Conservation (phyloP, 2,888 invertebrate species). For the Melinaea marsaeus region DNA sequence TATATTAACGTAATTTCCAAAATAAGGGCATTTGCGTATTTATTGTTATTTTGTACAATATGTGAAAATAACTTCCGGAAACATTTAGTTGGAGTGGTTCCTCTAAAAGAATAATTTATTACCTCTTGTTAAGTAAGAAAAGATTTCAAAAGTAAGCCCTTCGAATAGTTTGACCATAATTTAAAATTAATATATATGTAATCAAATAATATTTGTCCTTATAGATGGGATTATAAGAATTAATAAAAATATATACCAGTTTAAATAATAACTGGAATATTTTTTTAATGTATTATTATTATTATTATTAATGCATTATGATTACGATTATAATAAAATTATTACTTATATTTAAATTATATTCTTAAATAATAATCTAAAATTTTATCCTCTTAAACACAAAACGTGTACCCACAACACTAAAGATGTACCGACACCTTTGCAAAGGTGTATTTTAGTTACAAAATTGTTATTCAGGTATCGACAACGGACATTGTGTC, state of each 20-base stretch:
- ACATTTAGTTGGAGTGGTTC: conserved; percentile 11
- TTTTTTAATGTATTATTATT: no score
- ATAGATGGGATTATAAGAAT: no score
- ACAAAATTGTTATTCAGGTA: conserved; percentile 28
- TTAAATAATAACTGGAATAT: no score
- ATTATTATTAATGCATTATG: no score
- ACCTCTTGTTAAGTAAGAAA: conserved; percentile 17
- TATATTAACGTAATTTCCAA: not conserved
- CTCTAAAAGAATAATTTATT: conserved; percentile 21
- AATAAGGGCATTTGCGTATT: not conserved
- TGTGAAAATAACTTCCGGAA: conserved; percentile 8
- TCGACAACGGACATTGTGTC: conserved; percentile 25
- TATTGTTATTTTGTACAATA: no score
- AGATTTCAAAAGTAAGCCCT: conserved; percentile 10
- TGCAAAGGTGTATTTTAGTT: conserved; percentile 41
- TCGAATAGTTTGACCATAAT: conserved; percentile 11
- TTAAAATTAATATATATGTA: no score
- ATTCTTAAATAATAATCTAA: no score
- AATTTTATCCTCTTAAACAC: not conserved
- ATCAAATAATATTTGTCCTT: no score
- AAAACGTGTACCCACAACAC: not conserved
- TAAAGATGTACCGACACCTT: conserved; percentile 63
- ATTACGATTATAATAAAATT: no score
- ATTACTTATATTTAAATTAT: no score
- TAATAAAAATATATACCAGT: no score